A percentile compares a stretch with the other conserved stretches of the same genome.
Evolutionary conservation across 2,113 vertebrate genomes (phyloP).

Genomic region (Galeopterus variegatus): DNA sequence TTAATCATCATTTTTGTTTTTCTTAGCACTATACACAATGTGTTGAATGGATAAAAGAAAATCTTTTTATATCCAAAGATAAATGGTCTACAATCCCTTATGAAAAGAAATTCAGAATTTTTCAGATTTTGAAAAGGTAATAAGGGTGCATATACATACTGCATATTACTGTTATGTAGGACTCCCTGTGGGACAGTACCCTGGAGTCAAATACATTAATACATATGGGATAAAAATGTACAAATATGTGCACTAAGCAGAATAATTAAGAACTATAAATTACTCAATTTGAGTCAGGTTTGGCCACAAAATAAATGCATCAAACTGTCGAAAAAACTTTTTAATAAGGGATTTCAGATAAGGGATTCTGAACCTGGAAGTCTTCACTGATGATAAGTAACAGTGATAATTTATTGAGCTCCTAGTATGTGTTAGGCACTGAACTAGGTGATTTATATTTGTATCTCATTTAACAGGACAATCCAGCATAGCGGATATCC

Average conservation of each 20-base stretch:
- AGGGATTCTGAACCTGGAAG: neutral
- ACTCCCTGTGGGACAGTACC: neutral
- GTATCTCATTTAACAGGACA: neutral
- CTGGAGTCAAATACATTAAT: neutral
- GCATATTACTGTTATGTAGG: neutral
- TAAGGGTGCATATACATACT: neutral
- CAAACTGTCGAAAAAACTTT: neutral
- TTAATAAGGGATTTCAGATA: slow-evolving; percentile 16
- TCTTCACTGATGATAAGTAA: slow-evolving; percentile 39
- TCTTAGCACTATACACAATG: neutral
- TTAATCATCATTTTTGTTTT: neutral
- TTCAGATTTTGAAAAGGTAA: slow-evolving; percentile 23
- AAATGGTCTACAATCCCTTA: neutral
- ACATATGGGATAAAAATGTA: neutral
- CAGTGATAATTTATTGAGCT: neutral
- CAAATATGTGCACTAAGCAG: neutral
- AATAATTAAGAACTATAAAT: neutral
- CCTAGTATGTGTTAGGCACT: neutral
- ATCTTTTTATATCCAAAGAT: slow-evolving; percentile 19
- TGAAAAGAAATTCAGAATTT: slow-evolving; percentile 44
- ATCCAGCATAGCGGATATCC: neutral
- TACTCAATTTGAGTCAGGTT: neutral
- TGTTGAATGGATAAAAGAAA: slow-evolving; percentile 41
- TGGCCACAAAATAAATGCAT: slow-evolving; percentile 6
- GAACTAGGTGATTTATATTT: neutral